phyloP scores from a whole-genome alignment of 2,888 invertebrate species.

The Geotrupes spiniger region DNA sequence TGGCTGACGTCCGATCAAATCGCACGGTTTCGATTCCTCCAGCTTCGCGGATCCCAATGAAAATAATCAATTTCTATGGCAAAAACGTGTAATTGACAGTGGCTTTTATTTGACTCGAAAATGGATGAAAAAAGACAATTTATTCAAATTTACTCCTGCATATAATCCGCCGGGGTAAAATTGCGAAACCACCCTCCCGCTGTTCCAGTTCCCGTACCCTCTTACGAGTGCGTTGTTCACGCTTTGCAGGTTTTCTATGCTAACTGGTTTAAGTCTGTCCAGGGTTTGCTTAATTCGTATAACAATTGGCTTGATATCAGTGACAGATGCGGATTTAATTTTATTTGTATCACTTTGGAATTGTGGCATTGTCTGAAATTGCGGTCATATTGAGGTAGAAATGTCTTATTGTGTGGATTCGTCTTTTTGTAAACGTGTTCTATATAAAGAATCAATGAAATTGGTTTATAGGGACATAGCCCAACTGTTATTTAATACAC shows the following conservation, averaged over 20 bases:
- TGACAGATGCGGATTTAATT: constrained; percentile 48
- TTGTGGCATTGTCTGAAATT: constrained; percentile 25
- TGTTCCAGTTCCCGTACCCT: constrained; percentile 21
- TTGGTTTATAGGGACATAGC: no score
- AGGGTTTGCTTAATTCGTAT: constrained; percentile 47
- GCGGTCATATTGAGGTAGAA: constrained; percentile 24
- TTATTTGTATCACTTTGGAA: constrained; percentile 30
- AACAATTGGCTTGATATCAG: constrained; percentile 47
- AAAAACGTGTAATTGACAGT: no score
- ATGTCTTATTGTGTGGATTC: not conserved
- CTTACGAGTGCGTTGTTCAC: constrained; percentile 41
- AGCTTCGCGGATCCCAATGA: no score
- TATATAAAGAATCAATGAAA: no score
- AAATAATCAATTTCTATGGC: no score
- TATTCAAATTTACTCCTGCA: constrained; percentile 20
- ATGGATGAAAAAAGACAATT: constrained; percentile 16
- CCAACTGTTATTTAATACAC: no score
- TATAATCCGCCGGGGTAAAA: constrained; percentile 31
- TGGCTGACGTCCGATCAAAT: constrained; percentile 29
- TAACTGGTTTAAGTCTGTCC: constrained; percentile 50
- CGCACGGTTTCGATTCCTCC: constrained; percentile 13
- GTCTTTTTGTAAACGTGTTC: no score
- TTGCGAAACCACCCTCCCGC: constrained; percentile 45
- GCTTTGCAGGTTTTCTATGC: constrained; percentile 47
- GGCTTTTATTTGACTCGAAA: no score